phyloP scores from a whole-genome alignment of 2,888 invertebrate genomes.

The Protonemura montana region DNA sequence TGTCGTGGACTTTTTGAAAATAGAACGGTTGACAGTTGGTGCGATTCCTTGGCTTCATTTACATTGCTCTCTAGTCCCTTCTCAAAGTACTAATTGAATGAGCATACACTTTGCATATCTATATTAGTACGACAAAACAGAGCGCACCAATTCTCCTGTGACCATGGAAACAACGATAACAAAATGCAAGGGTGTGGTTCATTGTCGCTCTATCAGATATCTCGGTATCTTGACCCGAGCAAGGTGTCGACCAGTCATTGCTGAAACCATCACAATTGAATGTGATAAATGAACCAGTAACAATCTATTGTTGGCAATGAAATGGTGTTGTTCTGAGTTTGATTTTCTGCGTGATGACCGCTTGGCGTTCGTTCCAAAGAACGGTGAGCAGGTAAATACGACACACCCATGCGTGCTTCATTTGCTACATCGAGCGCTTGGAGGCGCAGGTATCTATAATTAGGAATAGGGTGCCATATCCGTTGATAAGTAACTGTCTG shows the following conservation, averaged over 20 bases:
- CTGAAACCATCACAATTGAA: not conserved
- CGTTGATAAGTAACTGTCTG: not conserved
- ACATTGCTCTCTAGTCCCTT: no score
- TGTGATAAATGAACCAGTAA: not conserved
- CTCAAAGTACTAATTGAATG: not conserved
- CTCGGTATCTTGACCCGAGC: not conserved
- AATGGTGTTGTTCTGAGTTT: not conserved
- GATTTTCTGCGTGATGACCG: not conserved
- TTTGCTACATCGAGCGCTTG: not conserved
- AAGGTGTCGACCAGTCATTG: not conserved
- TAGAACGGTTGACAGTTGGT: no score
- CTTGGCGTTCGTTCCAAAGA: not conserved
- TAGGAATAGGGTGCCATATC: not conserved
- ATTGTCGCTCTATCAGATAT: not conserved
- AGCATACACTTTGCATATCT: not conserved
- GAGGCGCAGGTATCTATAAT: not conserved
- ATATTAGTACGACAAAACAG: not conserved
- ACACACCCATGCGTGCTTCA: not conserved
- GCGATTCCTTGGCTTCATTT: no score
- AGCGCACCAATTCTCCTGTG: not conserved
- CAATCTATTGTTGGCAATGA: not conserved
- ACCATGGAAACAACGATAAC: not conserved
- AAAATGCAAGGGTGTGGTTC: not conserved
- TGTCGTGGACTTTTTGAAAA: no score
- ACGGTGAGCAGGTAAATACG: not conserved